Evolutionary conservation across 2,888 invertebrate species (phyloP).

Genomic region (Phalera bucephala): DNA sequence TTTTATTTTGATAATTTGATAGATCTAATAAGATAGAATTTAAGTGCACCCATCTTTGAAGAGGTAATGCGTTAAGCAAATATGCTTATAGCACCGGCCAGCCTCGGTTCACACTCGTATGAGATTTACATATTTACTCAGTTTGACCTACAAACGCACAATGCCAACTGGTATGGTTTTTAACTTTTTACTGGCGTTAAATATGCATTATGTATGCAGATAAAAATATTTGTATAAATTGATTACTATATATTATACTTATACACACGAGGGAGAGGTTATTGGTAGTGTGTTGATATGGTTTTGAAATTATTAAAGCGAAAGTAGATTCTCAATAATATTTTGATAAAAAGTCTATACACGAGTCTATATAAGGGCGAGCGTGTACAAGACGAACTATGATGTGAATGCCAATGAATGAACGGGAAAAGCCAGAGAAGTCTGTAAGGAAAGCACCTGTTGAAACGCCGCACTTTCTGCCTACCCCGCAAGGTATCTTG

Average conservation of each 20-base stretch:
- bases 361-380: too few relatives aligned
- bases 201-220: conserved; percentile 1
- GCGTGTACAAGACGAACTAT: too few relatives aligned
- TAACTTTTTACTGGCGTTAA: conserved; percentile 2
- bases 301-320: too few relatives aligned
- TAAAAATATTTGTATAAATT: background rate
- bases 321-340: too few relatives aligned
- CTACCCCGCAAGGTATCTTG: too few relatives aligned
- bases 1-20: conserved; percentile 1
- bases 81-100: conserved; percentile 5
- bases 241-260: background rate
- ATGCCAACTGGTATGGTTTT: conserved; percentile 22
- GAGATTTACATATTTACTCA: conserved; percentile 25
- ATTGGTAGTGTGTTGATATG: too few relatives aligned
- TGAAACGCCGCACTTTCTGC: too few relatives aligned
- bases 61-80: conserved; percentile 5
- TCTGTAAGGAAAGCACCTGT: too few relatives aligned
- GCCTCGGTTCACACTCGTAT: conserved; percentile 18
- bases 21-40: background rate
- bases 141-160: conserved; percentile 28
- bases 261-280: background rate
- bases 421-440: too few relatives aligned
- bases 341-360: too few relatives aligned
- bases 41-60: conserved; percentile 5
- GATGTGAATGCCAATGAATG: too few relatives aligned